Percentiles rank a stretch among this genome's conserved stretches.
phyloP scores from a whole-genome alignment of 2,797 vertebrate genomes.

The Poeciliopsis turneri region DNA sequence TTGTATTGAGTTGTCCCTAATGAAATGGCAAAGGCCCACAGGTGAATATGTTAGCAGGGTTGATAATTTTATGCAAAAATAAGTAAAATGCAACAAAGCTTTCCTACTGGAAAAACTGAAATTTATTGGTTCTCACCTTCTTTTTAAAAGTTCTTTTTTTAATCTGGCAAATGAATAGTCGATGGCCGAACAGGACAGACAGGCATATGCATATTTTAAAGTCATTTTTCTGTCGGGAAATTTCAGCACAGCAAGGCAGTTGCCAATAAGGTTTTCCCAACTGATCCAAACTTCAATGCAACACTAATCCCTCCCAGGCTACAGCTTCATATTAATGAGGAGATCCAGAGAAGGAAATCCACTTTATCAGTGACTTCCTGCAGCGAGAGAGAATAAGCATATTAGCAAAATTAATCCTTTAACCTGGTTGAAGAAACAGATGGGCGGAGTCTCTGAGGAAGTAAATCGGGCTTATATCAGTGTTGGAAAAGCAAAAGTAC shows the following conservation, averaged over 20 bases:
- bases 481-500: conserved; percentile 5
- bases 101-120: neutral
- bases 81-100: neutral
- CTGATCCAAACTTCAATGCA: conserved; percentile 10
- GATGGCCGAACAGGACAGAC: neutral
- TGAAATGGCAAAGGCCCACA: neutral
- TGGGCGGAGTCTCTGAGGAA: neutral
- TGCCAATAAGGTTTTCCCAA: conserved; percentile 1
- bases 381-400: conserved; percentile 5
- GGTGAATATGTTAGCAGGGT: neutral
- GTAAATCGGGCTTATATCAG: neutral
- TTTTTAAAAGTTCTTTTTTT: neutral
- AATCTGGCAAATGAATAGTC: neutral
- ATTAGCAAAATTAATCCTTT: conserved; percentile 20
- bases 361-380: conserved; percentile 7
- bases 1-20: neutral
- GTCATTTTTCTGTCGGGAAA: neutral
- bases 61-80: neutral
- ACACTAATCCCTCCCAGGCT: conserved; percentile 8
- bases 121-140: neutral
- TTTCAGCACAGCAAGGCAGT: conserved; percentile 3
- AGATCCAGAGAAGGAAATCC: conserved; percentile 13
- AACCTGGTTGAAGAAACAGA: conserved; percentile 2
- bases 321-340: conserved; percentile 8
- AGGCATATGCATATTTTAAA: conserved; percentile 3